These are phyloP conservation scores for Chrysomallon squamiferum DNA, from an alignment of 1,140 invertebrate genomes.

Conservation along the genomic window DNA sequence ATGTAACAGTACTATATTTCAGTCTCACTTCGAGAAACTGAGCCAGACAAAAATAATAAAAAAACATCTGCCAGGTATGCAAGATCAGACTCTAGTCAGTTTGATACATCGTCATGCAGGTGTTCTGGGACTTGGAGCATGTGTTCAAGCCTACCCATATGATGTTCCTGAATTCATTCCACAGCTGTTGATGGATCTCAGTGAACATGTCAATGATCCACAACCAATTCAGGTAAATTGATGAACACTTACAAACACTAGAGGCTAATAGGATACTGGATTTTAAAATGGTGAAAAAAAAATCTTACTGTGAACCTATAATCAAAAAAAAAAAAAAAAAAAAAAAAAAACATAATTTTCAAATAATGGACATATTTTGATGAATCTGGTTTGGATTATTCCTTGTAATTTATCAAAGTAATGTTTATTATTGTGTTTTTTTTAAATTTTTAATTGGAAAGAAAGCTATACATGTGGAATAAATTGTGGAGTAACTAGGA, in stretches of 20 bases:
- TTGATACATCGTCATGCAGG: slow-evolving; percentile 74
- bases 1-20: slow-evolving; percentile 19
- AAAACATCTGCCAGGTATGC: slow-evolving; percentile 29
- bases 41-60: slow-evolving; percentile 50
- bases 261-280: background rate
- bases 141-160: slow-evolving; percentile 88
- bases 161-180: slow-evolving; percentile 86
- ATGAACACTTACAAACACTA: too few species aligned
- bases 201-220: slow-evolving; percentile 82
- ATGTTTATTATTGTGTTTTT: too few species aligned
- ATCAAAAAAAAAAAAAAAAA: too few species aligned
- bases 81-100: slow-evolving; percentile 50
- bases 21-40: slow-evolving; percentile 58
- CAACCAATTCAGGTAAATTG: slow-evolving; percentile 86
- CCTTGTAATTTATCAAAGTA: too few species aligned
- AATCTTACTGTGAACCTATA: too few species aligned
- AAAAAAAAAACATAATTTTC: too few species aligned
- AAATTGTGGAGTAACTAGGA: too few species aligned
- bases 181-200: slow-evolving; percentile 79
- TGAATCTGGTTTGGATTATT: too few species aligned
- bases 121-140: slow-evolving; percentile 86
- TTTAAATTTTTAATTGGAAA: too few species aligned
- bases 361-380: too few species aligned
- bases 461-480: too few species aligned
- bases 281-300: too few species aligned